phyloP scores from a whole-genome alignment of 2,113 vertebrate species.

The Pluvialis apricaria region DNA sequence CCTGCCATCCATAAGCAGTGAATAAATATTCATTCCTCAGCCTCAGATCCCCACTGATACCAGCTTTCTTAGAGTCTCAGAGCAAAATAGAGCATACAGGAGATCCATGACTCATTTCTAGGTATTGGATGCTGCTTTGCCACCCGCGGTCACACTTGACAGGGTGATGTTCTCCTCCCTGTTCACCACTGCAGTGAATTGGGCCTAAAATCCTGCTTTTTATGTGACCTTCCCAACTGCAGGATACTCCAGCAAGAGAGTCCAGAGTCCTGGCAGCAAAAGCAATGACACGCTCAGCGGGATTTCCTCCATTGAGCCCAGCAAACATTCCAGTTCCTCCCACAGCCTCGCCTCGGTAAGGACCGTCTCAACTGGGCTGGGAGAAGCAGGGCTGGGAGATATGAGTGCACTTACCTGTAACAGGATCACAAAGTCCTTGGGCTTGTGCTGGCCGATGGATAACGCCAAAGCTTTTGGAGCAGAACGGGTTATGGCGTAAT shows the following conservation, averaged over 20 bases:
- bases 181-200: not conserved
- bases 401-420: fast-evolving
- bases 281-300: conserved; percentile 96
- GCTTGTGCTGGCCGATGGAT: not conserved
- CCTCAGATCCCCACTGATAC: not conserved
- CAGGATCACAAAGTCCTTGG: not conserved
- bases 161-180: not conserved
- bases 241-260: conserved; percentile 80
- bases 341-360: conserved; percentile 92
- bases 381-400: not conserved
- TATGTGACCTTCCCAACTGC: conserved; percentile 1
- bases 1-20: not conserved
- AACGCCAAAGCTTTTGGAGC: not conserved
- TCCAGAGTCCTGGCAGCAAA: conserved; percentile 90
- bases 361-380: not conserved
- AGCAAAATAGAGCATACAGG: not conserved
- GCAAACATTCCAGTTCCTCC: conserved; percentile 93
- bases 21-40: not conserved
- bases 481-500: not conserved
- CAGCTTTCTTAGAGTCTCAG: not conserved
- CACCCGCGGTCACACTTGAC: not conserved
- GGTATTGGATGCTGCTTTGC: not conserved
- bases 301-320: conserved; percentile 91
- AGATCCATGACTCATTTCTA: not conserved
- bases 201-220: not conserved